Evolutionary conservation across 2,888 invertebrate genomes (phyloP).

Genomic region (Dermolepida albohirtum): DNA sequence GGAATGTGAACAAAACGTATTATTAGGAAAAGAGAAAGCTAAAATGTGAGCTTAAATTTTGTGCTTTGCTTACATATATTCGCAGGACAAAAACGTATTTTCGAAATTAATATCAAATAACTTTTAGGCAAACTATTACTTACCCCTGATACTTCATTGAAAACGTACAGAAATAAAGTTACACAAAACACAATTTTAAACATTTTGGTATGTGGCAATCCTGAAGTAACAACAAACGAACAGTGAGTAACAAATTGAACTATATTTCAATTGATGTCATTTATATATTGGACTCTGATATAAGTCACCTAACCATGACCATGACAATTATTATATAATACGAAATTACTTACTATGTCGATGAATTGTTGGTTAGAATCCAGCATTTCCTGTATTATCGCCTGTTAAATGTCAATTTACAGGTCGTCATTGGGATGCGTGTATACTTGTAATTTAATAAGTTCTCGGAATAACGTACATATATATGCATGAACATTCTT

Average conservation of each 20-base stretch:
- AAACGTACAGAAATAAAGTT: slow-evolving; percentile 15
- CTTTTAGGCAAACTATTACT: background rate
- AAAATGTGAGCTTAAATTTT: too few relatives aligned
- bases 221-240: background rate
- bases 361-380: slow-evolving; percentile 33
- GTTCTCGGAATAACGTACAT: slow-evolving; percentile 4
- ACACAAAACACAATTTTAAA: slow-evolving; percentile 26
- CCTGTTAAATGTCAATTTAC: slow-evolving; percentile 22
- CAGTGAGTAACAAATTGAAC: background rate
- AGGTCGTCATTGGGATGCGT: slow-evolving; percentile 12
- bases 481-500: background rate
- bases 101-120: too few relatives aligned
- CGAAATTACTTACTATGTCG: slow-evolving; percentile 35
- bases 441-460: background rate
- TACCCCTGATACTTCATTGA: slow-evolving; percentile 22
- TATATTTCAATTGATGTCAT: slow-evolving; percentile 20
- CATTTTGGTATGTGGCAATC: slow-evolving; percentile 2
- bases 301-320: slow-evolving; percentile 37
- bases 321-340: slow-evolving; percentile 40
- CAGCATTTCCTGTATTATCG: slow-evolving; percentile 30
- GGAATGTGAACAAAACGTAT: too few relatives aligned
- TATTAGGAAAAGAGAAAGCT: too few relatives aligned
- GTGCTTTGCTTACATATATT: too few relatives aligned
- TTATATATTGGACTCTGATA: slow-evolving; percentile 21
- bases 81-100: too few relatives aligned